Evolutionary conservation across 2,113 vertebrate genomes (phyloP).

Genomic region (Ia io): DNA sequence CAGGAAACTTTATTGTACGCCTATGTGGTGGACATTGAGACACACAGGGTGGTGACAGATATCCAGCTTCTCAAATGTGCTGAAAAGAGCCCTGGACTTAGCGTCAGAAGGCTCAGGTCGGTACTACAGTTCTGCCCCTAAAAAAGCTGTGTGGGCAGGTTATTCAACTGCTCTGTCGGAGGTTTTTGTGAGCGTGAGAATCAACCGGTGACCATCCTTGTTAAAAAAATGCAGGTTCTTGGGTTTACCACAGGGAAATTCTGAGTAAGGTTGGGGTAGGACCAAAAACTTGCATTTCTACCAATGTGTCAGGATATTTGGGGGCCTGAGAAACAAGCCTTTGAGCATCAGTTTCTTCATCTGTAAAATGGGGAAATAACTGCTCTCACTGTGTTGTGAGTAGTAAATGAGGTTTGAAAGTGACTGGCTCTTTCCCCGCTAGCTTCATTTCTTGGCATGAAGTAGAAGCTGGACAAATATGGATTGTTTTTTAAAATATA

Average conservation of each 20-base stretch:
- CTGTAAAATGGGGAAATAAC: neutral
- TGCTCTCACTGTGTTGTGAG: neutral
- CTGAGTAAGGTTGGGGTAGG: neutral
- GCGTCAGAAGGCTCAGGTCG: neutral
- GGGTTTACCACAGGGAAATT: neutral
- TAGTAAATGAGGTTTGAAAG: neutral
- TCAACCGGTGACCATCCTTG: neutral
- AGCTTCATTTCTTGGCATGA: neutral
- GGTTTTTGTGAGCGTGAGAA: neutral
- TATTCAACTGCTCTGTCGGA: neutral
- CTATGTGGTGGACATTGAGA: neutral
- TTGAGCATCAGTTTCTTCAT: neutral
- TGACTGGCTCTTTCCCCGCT: neutral
- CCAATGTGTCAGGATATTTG: neutral
- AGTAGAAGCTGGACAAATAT: neutral
- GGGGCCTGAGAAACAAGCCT: neutral
- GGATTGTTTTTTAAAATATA: neutral
- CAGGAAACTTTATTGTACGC: neutral
- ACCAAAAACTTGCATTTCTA: conserved; percentile 15
- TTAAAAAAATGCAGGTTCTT: neutral
- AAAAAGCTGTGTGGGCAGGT: neutral
- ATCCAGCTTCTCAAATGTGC: neutral
- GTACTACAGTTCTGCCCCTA: neutral
- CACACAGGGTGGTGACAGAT: neutral
- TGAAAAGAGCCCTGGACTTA: neutral